Evolutionary conservation across 2,888 invertebrate genomes (phyloP).

Genomic region (Andrena flavipes): DNA sequence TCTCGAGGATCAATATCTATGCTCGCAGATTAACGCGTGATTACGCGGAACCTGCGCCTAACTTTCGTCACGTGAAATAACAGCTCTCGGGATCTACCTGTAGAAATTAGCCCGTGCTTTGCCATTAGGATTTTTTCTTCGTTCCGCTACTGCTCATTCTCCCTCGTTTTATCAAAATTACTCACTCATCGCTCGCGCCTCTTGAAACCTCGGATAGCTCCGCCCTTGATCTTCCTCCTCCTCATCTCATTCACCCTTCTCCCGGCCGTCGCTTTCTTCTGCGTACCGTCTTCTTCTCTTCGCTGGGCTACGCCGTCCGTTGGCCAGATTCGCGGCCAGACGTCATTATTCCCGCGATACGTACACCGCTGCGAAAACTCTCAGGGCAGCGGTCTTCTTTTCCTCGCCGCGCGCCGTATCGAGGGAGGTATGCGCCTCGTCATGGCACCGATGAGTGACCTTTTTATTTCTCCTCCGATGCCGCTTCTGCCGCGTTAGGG

Average conservation of each 20-base stretch:
- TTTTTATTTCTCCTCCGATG: conserved; percentile 59
- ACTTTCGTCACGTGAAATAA: conserved; percentile 31
- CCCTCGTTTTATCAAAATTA: conserved; percentile 45
- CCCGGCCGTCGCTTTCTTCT: neutral
- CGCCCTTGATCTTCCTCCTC: conserved; percentile 40
- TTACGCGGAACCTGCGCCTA: conserved; percentile 8
- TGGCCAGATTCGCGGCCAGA: conserved; percentile 30
- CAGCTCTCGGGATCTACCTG: neutral
- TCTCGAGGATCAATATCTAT: conserved; percentile 5
- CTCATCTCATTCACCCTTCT: neutral
- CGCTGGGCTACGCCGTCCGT: neutral
- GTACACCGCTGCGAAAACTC: conserved; percentile 64
- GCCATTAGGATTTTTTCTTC: neutral
- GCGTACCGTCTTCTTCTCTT: neutral
- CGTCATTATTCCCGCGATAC: conserved; percentile 65
- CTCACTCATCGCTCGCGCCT: conserved; percentile 43
- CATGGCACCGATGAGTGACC: conserved; percentile 72
- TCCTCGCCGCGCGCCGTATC: conserved; percentile 72
- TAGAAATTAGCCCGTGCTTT: conserved; percentile 20
- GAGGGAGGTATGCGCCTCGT: conserved; percentile 79
- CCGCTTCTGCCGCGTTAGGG: conserved; percentile 44
- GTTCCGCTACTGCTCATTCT: conserved; percentile 15
- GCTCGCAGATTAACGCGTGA: conserved; percentile 27
- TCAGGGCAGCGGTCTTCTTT: conserved; percentile 65
- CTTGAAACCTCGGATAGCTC: conserved; percentile 21